These are phyloP conservation scores for Isotomurus palustris DNA, from an alignment of 2,888 invertebrate genomes.

Conservation along the genomic window DNA sequence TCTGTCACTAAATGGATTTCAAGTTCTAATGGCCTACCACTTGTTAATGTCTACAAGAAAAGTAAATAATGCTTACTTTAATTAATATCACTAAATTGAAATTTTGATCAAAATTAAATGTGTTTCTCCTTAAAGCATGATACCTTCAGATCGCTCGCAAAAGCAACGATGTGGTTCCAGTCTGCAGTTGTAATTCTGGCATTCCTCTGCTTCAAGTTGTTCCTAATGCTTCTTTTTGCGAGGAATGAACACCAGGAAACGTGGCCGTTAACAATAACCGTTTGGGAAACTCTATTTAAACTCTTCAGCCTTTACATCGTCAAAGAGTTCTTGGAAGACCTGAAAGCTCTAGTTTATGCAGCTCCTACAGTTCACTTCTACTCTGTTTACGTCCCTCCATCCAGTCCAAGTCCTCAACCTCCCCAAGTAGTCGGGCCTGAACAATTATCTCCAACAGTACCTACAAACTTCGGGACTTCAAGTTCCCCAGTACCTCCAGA, in stretches of 20 bases:
- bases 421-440: too few relatives aligned
- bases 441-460: too few relatives aligned
- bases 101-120: background rate
- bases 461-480: too few relatives aligned
- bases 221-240: slow-evolving; percentile 21
- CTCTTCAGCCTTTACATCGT: slow-evolving; percentile 20
- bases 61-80: slow-evolving; percentile 7
- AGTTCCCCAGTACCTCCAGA: too few relatives aligned
- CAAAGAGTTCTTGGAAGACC: slow-evolving; percentile 19
- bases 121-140: background rate
- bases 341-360: slow-evolving; percentile 5
- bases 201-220: slow-evolving; percentile 17
- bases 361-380: slow-evolving; percentile 18
- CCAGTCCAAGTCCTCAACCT: background rate
- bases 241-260: slow-evolving; percentile 6
- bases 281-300: slow-evolving; percentile 20
- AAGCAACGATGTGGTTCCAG: slow-evolving; percentile 22
- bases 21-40: slow-evolving; percentile 22
- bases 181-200: slow-evolving; percentile 14
- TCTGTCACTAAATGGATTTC: slow-evolving; percentile 23
- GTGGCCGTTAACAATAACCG: slow-evolving; percentile 12
- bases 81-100: background rate
- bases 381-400: slow-evolving; percentile 12
- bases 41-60: slow-evolving; percentile 10
- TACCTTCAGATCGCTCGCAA: slow-evolving; percentile 15